Conservation (phyloP, 1,140 invertebrate species). For the Macrocentrus cingulum region DNA sequence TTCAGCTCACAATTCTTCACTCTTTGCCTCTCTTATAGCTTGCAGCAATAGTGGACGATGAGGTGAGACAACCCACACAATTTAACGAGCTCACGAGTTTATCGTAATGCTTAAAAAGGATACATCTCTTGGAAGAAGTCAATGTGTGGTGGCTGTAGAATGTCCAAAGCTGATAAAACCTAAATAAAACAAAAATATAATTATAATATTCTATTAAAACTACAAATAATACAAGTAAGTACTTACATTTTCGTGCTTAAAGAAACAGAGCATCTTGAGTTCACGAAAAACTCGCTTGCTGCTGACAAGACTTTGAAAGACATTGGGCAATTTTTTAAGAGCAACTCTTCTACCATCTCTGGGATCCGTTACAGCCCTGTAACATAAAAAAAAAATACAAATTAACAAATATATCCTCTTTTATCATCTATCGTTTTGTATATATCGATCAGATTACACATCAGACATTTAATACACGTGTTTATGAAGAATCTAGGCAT, state of each 20-base stretch:
- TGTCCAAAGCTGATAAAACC: slow-evolving; percentile 94
- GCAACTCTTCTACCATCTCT: slow-evolving; percentile 95
- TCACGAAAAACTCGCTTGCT: slow-evolving; percentile 96
- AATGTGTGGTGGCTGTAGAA: slow-evolving; percentile 93
- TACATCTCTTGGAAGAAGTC: slow-evolving; percentile 99
- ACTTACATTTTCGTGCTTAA: slow-evolving; percentile 99
- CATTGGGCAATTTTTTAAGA: slow-evolving; percentile 99
- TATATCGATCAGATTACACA: neutral
- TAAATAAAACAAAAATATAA: slow-evolving; percentile 54
- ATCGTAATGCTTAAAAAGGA: slow-evolving; percentile 69
- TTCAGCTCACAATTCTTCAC: neutral
- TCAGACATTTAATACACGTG: neutral
- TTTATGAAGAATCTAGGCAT: neutral
- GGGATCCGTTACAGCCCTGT: slow-evolving; percentile 99
- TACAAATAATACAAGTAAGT: too few species aligned
- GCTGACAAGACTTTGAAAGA: slow-evolving; percentile 99
- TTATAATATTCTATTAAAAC: too few species aligned
- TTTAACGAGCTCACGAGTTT: neutral
- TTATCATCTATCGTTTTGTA: neutral
- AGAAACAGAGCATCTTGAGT: slow-evolving; percentile 98
- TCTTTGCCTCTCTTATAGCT: neutral
- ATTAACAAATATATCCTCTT: neutral
- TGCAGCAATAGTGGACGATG: neutral
- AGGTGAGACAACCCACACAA: neutral
- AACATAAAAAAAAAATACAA: slow-evolving; percentile 46